phyloP scores from a whole-genome alignment of 2,797 vertebrate species.

The Bufotes viridis region DNA sequence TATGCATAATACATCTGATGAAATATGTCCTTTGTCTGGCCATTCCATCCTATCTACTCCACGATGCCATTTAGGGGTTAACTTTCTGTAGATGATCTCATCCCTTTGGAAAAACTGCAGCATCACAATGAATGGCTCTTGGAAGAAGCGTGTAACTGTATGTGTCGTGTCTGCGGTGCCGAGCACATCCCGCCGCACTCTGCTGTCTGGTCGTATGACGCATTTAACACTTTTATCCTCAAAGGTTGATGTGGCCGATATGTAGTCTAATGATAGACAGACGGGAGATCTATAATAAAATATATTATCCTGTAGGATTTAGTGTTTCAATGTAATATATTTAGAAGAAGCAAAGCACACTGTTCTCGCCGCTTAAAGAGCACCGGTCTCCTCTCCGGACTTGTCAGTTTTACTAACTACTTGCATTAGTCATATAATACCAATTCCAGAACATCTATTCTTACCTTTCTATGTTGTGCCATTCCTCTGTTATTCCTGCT shows the following conservation, averaged over 20 bases:
- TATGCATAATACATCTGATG: neutral
- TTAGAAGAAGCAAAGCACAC: no score
- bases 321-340: no score
- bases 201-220: neutral
- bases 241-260: neutral
- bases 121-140: slow-evolving; percentile 41
- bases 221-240: neutral
- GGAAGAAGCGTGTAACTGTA: neutral
- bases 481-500: no score
- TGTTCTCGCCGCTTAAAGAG: no score
- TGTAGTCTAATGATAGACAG: neutral
- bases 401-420: no score
- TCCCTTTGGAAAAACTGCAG: slow-evolving; percentile 32
- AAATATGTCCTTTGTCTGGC: slow-evolving; percentile 7
- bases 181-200: neutral
- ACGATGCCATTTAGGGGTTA: slow-evolving; percentile 33
- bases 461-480: no score
- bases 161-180: slow-evolving; percentile 3
- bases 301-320: neutral
- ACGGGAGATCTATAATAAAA: neutral
- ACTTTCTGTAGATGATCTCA: slow-evolving; percentile 54
- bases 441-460: no score
- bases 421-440: no score
- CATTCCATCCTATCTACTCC: neutral
- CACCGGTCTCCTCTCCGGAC: no score